Evolutionary conservation across 64 coral and sea anemone species (phyloP).

Genomic region (Actinia tenebrosa): DNA sequence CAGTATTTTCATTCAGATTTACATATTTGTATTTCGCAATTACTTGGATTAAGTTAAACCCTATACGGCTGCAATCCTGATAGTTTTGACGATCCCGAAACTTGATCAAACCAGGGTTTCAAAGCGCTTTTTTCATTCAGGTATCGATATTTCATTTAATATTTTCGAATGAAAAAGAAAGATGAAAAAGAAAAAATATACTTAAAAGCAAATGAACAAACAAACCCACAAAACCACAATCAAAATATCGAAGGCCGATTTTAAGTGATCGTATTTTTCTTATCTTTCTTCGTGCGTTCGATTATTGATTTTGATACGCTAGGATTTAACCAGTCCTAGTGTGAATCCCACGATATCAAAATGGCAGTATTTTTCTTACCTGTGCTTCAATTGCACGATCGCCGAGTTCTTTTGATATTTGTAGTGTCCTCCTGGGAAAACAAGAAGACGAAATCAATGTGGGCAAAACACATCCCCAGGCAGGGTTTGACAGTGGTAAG

Average conservation of each 20-base stretch:
- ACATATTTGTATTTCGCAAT: constrained; percentile 3
- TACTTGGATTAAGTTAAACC: neutral
- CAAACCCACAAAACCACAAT: neutral
- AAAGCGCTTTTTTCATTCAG: neutral
- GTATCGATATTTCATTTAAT: neutral
- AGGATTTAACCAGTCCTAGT: too few species aligned
- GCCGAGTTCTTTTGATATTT: constrained; percentile 86
- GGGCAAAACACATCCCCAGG: constrained; percentile 1
- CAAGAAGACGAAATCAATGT: neutral
- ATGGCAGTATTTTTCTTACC: constrained; percentile 46
- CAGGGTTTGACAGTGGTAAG: neutral
- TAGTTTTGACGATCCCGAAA: neutral
- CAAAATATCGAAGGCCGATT: neutral
- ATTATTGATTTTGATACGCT: neutral
- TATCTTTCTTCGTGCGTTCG: neutral
- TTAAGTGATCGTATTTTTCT: neutral
- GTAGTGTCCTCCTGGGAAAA: constrained; percentile 82
- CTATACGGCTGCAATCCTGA: neutral
- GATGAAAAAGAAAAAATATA: neutral
- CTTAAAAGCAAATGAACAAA: neutral
- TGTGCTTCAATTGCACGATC: constrained; percentile 96
- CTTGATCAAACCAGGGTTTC: too few species aligned
- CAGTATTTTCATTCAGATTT: neutral
- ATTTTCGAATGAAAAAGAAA: neutral
- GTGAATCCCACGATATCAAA: neutral